Base-by-base conservation (phyloP, 2,797 vertebrate genomes). In the Microctenopoma lineatum region DNA sequence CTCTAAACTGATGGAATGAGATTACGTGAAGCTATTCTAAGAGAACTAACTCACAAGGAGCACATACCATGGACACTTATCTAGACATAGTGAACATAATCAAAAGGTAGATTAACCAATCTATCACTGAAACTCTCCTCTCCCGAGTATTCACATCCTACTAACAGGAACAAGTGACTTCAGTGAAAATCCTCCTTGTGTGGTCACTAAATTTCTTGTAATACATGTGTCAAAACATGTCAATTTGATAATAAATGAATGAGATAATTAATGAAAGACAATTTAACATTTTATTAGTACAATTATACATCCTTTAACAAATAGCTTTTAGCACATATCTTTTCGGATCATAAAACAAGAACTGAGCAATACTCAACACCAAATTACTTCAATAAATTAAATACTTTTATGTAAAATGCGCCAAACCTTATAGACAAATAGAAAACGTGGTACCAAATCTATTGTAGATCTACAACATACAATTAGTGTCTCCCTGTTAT, bases 1-100 rank as follows among this genome's bases (percentile, higher is more conserved):
- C 69, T 73, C 63, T 72, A 38, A 59, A 63, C 77, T 74, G 84
- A 84, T 84, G 53, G 71, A 83, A 77, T 70, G 67, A 84, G 73
- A 90, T 87, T 73, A 85, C 66, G 67, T 66, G 21, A 73, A 79
- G 79, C 83, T 81, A 66, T 83, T 84, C 64, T 70, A 53, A 55
- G 70, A 9, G 63, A 74, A 46, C 59, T 74, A 67, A 82, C 77
- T 85, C 77, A 74, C 54, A 48, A 32, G 53, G 53, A 81, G 64
- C 63, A 72, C 66, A 75, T 79, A 70, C 59, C 29, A 8, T 25
- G 57, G 70, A 77, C 77, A 81, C 78, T 86, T 77, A 84, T 87
- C 63, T 82, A 81, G 54, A 80, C 75, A 80, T 21, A 58, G 81
- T 77, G 83, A 84, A 50, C 64, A 75, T 75, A 47, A 78, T 82